Percentiles rank a stretch among this genome's conserved stretches.
Evolutionary conservation across 2,797 vertebrate genomes (phyloP).

Genomic region (Amniataba percoides): DNA sequence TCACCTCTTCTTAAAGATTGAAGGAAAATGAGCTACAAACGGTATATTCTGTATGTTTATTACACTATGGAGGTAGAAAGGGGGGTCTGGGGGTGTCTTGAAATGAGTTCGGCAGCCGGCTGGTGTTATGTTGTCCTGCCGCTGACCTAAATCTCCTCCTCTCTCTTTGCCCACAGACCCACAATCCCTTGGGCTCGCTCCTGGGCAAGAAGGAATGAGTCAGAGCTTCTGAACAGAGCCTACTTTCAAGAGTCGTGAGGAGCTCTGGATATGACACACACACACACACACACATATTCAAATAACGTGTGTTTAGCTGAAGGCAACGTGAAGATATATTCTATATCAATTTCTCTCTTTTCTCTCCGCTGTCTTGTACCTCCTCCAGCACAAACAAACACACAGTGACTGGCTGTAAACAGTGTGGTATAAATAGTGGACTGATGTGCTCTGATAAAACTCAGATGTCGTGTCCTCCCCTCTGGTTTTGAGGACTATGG

Average conservation of each 20-base stretch:
- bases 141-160: conserved; percentile 68
- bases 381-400: background rate
- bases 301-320: conserved; percentile 5
- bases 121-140: conserved; percentile 42
- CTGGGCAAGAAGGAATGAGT: conserved; percentile 70
- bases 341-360: background rate
- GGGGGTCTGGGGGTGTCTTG: background rate
- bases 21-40: background rate
- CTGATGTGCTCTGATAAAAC: background rate
- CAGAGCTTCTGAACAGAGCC: conserved; percentile 67
- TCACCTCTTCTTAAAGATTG: background rate
- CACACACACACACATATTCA: conserved; percentile 21
- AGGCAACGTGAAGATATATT: background rate
- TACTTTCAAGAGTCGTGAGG: conserved; percentile 49
- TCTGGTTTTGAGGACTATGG: background rate
- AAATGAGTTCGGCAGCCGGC: conserved; percentile 18
- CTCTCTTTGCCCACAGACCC: conserved; percentile 65
- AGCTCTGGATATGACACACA: conserved; percentile 14
- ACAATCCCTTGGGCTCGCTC: conserved; percentile 65
- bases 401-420: background rate
- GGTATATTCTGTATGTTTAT: background rate
- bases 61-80: background rate
- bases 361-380: background rate
- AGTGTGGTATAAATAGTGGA: background rate
- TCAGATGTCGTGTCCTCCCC: background rate